Conservation (phyloP, 30 jellyfish, hydroid and myxozoan genomes). For the Chironex yamaguchii region DNA sequence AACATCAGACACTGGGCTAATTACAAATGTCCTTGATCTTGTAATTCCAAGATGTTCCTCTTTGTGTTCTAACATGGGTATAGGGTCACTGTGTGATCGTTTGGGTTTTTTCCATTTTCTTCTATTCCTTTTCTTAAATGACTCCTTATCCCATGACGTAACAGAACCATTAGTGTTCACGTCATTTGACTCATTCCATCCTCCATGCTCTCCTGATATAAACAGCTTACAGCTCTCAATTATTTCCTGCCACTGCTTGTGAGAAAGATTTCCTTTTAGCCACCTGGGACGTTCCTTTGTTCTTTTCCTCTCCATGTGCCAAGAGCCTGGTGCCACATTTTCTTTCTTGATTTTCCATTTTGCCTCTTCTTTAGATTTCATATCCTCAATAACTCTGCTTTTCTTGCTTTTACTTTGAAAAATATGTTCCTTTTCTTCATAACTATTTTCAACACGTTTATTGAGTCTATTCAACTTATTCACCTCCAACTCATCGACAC, state of each 20-base stretch:
- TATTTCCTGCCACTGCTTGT: background rate
- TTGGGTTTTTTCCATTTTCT: background rate
- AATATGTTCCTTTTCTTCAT: background rate
- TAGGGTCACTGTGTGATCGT: background rate
- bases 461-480: too few relatives aligned
- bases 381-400: too few relatives aligned
- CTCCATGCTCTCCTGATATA: background rate
- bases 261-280: background rate
- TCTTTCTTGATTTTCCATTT: background rate
- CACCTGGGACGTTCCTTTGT: background rate
- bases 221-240: background rate
- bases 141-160: background rate
- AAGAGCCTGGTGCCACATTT: too few relatives aligned
- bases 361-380: background rate
- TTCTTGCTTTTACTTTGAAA: too few relatives aligned
- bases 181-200: background rate
- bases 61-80: background rate
- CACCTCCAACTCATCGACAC: too few relatives aligned
- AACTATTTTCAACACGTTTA: background rate
- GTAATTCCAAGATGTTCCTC: too few relatives aligned
- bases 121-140: background rate
- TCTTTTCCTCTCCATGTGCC: background rate
- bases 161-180: background rate
- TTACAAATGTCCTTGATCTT: too few relatives aligned
- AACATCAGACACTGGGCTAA: too few relatives aligned